Evolutionary conservation across 64 coral and sea anemone genomes (phyloP).

Genomic region (Stylophora pistillata): DNA sequence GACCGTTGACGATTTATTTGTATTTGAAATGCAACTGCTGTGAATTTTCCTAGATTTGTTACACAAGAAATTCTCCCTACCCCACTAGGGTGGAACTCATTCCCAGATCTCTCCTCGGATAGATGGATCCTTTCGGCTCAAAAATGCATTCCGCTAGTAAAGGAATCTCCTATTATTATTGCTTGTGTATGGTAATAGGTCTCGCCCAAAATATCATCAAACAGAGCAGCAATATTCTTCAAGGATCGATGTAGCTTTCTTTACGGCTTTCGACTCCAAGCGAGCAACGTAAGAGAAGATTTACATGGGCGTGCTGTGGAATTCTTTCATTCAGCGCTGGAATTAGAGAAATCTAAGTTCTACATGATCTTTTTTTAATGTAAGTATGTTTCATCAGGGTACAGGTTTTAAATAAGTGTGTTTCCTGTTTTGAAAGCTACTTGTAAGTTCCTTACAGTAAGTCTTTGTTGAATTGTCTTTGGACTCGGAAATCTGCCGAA

Average conservation of each 20-base stretch:
- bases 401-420: too few relatives aligned
- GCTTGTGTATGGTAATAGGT: conserved; percentile 10
- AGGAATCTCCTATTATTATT: not conserved
- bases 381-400: too few relatives aligned
- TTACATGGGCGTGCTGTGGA: not conserved
- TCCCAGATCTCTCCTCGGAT: not conserved
- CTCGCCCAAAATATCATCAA: conserved; percentile 3
- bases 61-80: not conserved
- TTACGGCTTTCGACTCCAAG: not conserved
- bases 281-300: not conserved
- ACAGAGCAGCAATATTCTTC: conserved; percentile 2
- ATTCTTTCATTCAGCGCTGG: not conserved
- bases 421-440: too few relatives aligned
- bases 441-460: too few relatives aligned
- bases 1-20: too few relatives aligned
- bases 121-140: not conserved
- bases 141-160: not conserved
- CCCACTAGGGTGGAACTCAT: not conserved
- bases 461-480: too few relatives aligned
- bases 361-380: too few relatives aligned
- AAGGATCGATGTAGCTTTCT: not conserved
- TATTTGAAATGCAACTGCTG: too few relatives aligned
- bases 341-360: too few relatives aligned
- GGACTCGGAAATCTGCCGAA: too few relatives aligned
- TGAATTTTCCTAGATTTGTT: too few relatives aligned